Percentiles rank a stretch among this genome's conserved stretches.
These are phyloP conservation scores for Micrastur ruficollis DNA, from an alignment of 2,797 vertebrate genomes.

Conservation along the genomic window DNA sequence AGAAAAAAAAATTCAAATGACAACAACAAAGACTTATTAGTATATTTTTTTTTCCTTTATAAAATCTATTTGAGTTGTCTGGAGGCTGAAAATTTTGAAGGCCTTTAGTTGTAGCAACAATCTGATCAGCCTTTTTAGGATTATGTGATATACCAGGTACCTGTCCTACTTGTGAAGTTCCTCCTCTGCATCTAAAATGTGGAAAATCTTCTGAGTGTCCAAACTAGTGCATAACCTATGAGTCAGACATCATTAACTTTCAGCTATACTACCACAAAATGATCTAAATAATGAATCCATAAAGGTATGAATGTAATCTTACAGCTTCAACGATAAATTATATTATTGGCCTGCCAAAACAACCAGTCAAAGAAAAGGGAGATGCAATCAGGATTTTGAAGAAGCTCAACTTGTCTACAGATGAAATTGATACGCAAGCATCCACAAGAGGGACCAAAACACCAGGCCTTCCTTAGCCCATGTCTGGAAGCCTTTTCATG, in stretches of 20 bases:
- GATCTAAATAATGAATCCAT: neutral
- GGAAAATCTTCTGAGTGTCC: neutral
- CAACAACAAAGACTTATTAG: neutral
- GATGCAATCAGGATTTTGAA: neutral
- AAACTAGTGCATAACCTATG: neutral
- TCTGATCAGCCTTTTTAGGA: neutral
- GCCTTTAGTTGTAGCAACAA: neutral
- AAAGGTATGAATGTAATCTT: neutral
- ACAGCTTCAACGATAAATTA: neutral
- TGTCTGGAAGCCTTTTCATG: neutral
- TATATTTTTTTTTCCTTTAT: neutral
- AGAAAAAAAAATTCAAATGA: neutral
- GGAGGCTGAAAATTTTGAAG: neutral
- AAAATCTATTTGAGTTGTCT: neutral
- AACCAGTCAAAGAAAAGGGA: neutral
- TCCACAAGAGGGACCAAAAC: neutral
- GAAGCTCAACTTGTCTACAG: neutral
- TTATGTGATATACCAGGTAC: neutral
- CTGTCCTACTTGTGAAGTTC: neutral
- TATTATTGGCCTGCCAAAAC: neutral
- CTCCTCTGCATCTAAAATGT: neutral
- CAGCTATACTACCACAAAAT: neutral
- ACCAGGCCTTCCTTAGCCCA: neutral
- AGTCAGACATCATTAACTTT: neutral
- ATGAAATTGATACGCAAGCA: neutral